A percentile compares a stretch with the other conserved stretches of the same genome.
Conservation (phyloP, 2,797 vertebrate species). For the Setipinna tenuifilis region DNA sequence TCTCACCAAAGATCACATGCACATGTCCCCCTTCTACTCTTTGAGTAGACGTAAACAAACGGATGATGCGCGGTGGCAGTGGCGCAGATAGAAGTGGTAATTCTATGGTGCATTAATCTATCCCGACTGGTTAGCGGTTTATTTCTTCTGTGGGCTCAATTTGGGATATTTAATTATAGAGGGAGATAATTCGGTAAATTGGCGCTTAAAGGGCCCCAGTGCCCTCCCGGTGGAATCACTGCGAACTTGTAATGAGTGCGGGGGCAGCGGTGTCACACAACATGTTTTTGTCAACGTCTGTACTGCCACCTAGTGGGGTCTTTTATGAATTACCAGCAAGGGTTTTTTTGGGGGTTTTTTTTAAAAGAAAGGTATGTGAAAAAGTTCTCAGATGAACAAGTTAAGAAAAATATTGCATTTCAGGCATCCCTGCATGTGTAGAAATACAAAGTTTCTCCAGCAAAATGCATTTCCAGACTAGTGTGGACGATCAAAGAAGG, state of each 20-base stretch:
- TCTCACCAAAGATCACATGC: neutral
- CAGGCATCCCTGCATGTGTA: neutral
- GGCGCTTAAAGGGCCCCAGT: neutral
- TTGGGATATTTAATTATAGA: slow-evolving; percentile 18
- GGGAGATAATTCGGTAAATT: neutral
- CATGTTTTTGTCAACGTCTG: neutral
- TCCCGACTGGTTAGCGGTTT: neutral
- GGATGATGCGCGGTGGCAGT: neutral
- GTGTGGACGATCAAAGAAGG: neutral
- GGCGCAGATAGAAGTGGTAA: neutral
- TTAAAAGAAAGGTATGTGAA: neutral
- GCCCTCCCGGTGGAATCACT: neutral
- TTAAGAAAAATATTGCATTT: neutral
- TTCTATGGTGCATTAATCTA: neutral
- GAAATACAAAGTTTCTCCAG: neutral
- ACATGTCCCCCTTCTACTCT: neutral
- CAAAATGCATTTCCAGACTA: neutral
- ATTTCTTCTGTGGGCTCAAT: neutral
- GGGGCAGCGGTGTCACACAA: neutral
- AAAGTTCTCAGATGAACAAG: neutral
- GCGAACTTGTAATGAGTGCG: neutral
- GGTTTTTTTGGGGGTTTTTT: neutral
- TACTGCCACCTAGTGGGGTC: neutral
- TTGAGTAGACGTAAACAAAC: neutral
- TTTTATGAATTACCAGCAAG: neutral